Base-by-base conservation (phyloP, 2,888 invertebrate species). In the Hydraecia micacea region DNA sequence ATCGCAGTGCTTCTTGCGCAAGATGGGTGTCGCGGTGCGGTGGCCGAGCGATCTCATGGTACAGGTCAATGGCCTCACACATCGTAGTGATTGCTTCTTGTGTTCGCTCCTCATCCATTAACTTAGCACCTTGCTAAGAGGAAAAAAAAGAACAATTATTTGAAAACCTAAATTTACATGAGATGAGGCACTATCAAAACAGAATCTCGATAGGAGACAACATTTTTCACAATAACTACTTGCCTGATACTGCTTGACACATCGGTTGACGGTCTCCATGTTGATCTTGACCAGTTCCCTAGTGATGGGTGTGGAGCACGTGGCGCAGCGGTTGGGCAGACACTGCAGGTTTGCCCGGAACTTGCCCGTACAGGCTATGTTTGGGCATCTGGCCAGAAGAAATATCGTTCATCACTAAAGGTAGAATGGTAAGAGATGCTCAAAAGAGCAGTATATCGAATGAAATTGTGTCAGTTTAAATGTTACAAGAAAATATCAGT, bases 11-110 rank as follows among this genome's bases (percentile, higher is more conserved):
- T 90, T 98, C 98, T 93, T 98, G 98, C 0, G 98, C 98, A 49
- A 98, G 93, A 70, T 98, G 97, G 0, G 98, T 98, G 79, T 97
- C 97, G 66, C 97, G 97, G 86, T 98, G 97, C 0, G 98, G 98
- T 0, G 98, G 96, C 0, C 95, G 93, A 0, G 97, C 98, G 42
- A 97, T 94, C 75, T 97, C 96, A 89, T 98, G 97, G 94, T 97
- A 98, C 71, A 93, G 90, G 87, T 97, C 97, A 11, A 98, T 95
- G 0, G 97, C 98, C 32, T 95, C 93, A 75, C 97, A 96, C 42
- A 98, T 95, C 0, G 95, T 91, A 5, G 93, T 90, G 25, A 97
- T 97, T 0, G 98, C 98, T 78, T 97, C 97, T 25, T 93, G 91
- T 0, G 96, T 91, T 21, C 97, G 93, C 85, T 97, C 97, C 0